These are phyloP conservation scores for Drosophila lacteicornis DNA, from an alignment of 1,140 invertebrate species.

Conservation along the genomic window DNA sequence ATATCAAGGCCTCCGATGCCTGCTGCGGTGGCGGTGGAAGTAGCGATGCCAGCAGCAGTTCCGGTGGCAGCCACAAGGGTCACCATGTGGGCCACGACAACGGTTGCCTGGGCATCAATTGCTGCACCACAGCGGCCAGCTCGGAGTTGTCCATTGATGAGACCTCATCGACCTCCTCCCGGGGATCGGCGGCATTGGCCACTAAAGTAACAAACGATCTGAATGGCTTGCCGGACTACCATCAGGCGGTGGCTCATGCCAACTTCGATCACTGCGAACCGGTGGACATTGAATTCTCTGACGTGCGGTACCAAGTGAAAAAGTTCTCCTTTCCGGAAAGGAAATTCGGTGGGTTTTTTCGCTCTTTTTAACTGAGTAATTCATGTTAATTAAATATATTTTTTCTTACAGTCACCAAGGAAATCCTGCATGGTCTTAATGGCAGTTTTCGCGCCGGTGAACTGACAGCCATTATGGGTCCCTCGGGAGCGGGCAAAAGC, in stretches of 20 bases:
- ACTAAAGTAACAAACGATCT: slow-evolving; percentile 72
- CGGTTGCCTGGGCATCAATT: slow-evolving; percentile 69
- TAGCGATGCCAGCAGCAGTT: slow-evolving; percentile 51
- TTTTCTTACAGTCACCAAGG: slow-evolving; percentile 85
- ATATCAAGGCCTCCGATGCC: slow-evolving; percentile 71
- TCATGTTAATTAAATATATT: neutral
- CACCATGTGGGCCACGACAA: slow-evolving; percentile 24
- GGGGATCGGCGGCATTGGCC: slow-evolving; percentile 16
- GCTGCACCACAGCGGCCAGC: slow-evolving; percentile 68
- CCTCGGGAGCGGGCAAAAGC: slow-evolving; percentile 91
- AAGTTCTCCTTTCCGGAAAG: slow-evolving; percentile 80
- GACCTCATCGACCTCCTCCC: slow-evolving; percentile 55
- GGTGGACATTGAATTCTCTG: slow-evolving; percentile 89
- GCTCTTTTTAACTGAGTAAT: too few relatives aligned
- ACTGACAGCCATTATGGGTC: slow-evolving; percentile 91
- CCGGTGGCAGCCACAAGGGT: slow-evolving; percentile 33
- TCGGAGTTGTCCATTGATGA: slow-evolving; percentile 78
- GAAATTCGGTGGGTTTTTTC: slow-evolving; percentile 70
- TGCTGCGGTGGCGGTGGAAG: slow-evolving; percentile 58
- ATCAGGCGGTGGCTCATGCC: slow-evolving; percentile 48
- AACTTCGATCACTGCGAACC: slow-evolving; percentile 83
- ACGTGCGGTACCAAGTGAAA: slow-evolving; percentile 87
- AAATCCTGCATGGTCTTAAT: slow-evolving; percentile 88
- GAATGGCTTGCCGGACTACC: slow-evolving; percentile 46
- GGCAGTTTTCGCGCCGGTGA: slow-evolving; percentile 87